A percentile compares a stretch with the other conserved stretches of the same genome.
These are phyloP conservation scores for Oreochromis spilurus DNA, from an alignment of 2,113 vertebrate genomes.

Conservation along the genomic window DNA sequence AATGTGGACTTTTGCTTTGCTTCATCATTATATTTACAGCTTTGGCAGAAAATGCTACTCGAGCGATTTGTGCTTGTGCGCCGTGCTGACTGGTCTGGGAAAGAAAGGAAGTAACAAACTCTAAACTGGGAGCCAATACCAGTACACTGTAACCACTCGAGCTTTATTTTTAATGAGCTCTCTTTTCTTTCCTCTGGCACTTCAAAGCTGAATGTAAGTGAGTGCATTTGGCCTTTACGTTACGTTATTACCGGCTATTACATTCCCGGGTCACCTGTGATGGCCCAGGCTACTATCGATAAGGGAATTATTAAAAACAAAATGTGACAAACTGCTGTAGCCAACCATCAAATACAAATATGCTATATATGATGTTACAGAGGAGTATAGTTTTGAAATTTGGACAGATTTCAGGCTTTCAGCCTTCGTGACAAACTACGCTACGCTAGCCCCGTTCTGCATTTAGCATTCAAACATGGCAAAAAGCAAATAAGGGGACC, in stretches of 20 bases:
- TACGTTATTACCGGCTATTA: accelerated
- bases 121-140: background rate
- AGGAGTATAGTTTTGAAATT: background rate
- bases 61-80: accelerated
- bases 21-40: background rate
- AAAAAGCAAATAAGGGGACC: background rate
- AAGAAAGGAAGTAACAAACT: background rate
- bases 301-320: accelerated
- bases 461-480: background rate
- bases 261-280: accelerated
- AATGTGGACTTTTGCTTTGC: background rate
- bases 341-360: background rate
- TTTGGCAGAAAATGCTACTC: background rate
- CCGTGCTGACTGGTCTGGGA: background rate
- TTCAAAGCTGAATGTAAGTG: background rate
- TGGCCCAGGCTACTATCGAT: background rate
- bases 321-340: background rate
- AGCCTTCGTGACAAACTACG: background rate
- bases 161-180: background rate
- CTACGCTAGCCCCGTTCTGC: background rate
- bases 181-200: background rate
- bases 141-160: background rate
- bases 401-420: background rate
- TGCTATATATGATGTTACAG: accelerated
- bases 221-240: background rate